A percentile compares a stretch with the other conserved stretches of the same genome.
These are phyloP conservation scores for Nycteola revayana DNA, from an alignment of 2,888 invertebrate genomes.

Conservation along the genomic window DNA sequence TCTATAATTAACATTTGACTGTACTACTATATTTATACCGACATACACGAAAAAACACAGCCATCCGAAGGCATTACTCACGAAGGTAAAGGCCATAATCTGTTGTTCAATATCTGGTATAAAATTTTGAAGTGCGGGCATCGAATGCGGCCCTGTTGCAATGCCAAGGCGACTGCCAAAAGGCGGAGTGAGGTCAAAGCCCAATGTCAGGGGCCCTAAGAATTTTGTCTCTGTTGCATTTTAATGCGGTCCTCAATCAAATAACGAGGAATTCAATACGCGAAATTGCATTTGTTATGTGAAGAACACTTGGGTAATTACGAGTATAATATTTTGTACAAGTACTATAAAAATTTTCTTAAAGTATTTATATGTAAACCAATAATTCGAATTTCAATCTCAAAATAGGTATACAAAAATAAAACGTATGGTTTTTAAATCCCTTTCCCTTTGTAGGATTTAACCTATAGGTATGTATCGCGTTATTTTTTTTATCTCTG, in stretches of 20 bases:
- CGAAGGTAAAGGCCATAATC: slow-evolving; percentile 34
- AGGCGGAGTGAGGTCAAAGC: slow-evolving; percentile 62
- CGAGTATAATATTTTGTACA: too few relatives aligned
- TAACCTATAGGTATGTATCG: too few relatives aligned
- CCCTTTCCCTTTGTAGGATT: too few relatives aligned
- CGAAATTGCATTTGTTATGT: too few relatives aligned
- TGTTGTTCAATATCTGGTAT: slow-evolving; percentile 30
- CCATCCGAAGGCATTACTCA: slow-evolving; percentile 11
- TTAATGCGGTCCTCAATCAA: slow-evolving; percentile 13
- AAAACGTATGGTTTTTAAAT: too few relatives aligned
- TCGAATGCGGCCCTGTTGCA: slow-evolving; percentile 61
- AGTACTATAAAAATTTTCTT: too few relatives aligned
- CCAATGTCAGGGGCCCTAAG: slow-evolving; percentile 79
- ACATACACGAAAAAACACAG: slow-evolving; percentile 38
- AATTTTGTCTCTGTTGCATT: slow-evolving; percentile 54
- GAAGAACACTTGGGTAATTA: too few relatives aligned
- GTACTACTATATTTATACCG: slow-evolving; percentile 31
- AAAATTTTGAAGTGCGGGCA: slow-evolving; percentile 55
- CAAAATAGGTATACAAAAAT: too few relatives aligned
- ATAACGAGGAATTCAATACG: too few relatives aligned
- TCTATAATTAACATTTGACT: slow-evolving; percentile 43
- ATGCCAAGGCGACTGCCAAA: slow-evolving; percentile 79
- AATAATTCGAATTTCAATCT: too few relatives aligned
- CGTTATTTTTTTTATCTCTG: too few relatives aligned
- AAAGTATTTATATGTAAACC: too few relatives aligned